Conservation (phyloP, 2,888 invertebrate genomes). For the Sphaeridia pumilis region DNA sequence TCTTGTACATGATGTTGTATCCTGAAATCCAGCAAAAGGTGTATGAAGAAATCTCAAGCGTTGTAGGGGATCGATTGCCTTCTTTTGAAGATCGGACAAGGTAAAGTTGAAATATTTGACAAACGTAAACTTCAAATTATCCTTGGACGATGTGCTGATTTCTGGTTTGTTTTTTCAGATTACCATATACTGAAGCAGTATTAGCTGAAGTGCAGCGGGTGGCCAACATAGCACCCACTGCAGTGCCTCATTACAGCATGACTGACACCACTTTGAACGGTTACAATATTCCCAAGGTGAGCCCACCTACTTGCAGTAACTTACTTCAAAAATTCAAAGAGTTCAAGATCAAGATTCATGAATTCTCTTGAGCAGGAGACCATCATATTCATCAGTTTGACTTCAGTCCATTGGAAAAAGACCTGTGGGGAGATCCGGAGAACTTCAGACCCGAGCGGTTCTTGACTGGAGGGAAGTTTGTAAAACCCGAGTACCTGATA, state of each 20-base stretch:
- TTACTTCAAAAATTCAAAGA: neutral
- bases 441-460: slow-evolving; percentile 36
- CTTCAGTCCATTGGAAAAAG: slow-evolving; percentile 33
- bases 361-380: slow-evolving; percentile 19
- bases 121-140: neutral
- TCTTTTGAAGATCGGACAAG: slow-evolving; percentile 18
- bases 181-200: slow-evolving; percentile 48
- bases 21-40: slow-evolving; percentile 25
- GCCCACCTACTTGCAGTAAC: neutral
- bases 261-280: slow-evolving; percentile 46
- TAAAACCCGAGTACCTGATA: slow-evolving; percentile 28
- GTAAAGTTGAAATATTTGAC: slow-evolving; percentile 2
- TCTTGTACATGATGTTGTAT: slow-evolving; percentile 26
- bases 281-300: slow-evolving; percentile 46
- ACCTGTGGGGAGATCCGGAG: slow-evolving; percentile 33
- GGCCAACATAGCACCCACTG: slow-evolving; percentile 42
- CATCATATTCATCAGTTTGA: slow-evolving; percentile 24
- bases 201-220: slow-evolving; percentile 45
- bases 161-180: slow-evolving; percentile 36
- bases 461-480: slow-evolving; percentile 30
- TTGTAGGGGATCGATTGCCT: slow-evolving; percentile 20
- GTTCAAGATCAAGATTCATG: neutral
- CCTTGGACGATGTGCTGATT: neutral
- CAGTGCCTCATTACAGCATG: slow-evolving; percentile 46
- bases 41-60: slow-evolving; percentile 19